Evolutionary conservation across 2,113 vertebrate genomes (phyloP), one percentile per base, ranked within the genome.

Genomic region (Podarcis raffonei): DNA sequence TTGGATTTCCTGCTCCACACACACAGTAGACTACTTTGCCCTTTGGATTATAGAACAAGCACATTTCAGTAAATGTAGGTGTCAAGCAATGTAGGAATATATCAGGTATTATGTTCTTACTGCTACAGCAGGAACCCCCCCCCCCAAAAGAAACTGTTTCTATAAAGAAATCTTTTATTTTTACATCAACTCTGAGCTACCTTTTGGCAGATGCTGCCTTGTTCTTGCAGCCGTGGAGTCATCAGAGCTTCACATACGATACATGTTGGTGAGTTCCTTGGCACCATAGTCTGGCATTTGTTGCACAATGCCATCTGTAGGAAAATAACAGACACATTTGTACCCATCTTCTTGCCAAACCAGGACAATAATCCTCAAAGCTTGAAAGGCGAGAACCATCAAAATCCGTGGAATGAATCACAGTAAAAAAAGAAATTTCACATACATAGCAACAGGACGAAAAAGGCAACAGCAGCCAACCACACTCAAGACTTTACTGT

Each of bases 161-260:
- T 76, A 48, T 48, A 23, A 3, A 65, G 20, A 62, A 35, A 81
- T 22, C 30, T 16, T 81, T 62, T 62, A 37, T 81, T 35, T 81
- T 81, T 23, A 65, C n/a, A 81, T 66, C 65, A 15, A 37, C 23
- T 65, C 57, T 90, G 84, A 53, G 37, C 93, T 97, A 98, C 98
- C 98, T 98, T 97, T 69, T 98, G 32, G 68, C 75, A 92, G 88
- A 94, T 85, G 87, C 79, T 95, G 90, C 93, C 96, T 83, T 97
- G 97, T 6, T 97, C 96, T 39, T 95, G 97, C 62, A 97, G 94
- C 89, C 98, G 98, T n/a, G 93, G 96, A 37, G 92, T 85, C 65
- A 98, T 83, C 4, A 97, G 95, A 1, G 97, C 95, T 72, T 99
- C 98, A 89, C 98, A 99, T n/a, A 98, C 97, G 85, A 99, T 96